A percentile compares a stretch with the other conserved stretches of the same genome.
Conservation (phyloP, 2,113 vertebrate genomes). For the Scomber colias region DNA sequence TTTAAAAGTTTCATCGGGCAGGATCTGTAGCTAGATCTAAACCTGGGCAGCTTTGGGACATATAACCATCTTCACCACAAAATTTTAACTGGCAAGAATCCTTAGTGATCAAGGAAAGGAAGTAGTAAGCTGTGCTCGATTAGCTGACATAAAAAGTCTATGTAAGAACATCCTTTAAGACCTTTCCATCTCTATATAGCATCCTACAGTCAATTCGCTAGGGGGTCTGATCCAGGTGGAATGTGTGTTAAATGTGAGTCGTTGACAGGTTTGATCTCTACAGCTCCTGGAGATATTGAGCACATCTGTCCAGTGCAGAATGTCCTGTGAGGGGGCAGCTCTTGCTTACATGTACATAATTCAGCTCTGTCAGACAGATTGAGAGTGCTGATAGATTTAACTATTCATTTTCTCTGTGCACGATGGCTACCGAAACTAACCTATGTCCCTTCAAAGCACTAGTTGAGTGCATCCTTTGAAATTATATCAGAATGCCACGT, state of each 20-base stretch:
- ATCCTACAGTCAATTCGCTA: background rate
- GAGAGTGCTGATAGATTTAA: too few species aligned
- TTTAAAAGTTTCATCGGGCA: constrained; percentile 11
- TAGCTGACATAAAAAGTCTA: background rate
- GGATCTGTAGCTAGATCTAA: constrained; percentile 18
- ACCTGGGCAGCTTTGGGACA: constrained; percentile 18
- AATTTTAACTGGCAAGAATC: constrained; percentile 1
- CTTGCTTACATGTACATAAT: background rate
- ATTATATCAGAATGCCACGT: too few species aligned
- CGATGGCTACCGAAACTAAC: too few species aligned
- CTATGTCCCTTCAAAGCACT: too few species aligned
- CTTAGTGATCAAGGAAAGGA: constrained; percentile 1
- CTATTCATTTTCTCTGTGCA: too few species aligned
- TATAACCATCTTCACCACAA: constrained; percentile 1
- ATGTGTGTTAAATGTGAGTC: background rate
- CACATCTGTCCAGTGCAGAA: background rate
- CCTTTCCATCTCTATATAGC: background rate
- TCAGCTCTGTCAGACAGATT: background rate
- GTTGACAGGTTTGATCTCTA: background rate
- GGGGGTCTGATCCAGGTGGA: constrained; percentile 16
- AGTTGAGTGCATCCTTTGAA: too few species aligned
- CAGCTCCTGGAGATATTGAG: background rate
- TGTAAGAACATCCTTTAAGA: background rate
- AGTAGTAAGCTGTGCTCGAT: background rate
- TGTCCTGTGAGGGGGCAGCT: background rate